Evolutionary conservation across 2,113 vertebrate species (phyloP), one percentile per base, ranked within the genome.

Genomic region (Alethe castanea): DNA sequence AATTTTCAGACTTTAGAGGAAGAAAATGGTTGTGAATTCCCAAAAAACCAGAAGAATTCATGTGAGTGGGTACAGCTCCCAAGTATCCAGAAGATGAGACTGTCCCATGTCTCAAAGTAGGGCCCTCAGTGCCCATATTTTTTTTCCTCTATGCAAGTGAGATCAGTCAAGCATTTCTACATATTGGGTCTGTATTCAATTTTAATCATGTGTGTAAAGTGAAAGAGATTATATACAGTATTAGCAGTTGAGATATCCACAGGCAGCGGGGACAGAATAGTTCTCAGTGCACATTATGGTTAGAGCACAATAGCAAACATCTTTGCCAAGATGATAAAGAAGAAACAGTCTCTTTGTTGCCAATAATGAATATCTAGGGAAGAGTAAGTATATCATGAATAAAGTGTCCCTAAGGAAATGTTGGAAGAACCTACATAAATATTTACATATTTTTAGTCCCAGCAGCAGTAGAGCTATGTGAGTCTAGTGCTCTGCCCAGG

Each of bases 311-410:
- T 73, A 66, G 48, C 76, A 95, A 96, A 80, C 50, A 25, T 88
- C 88, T 86, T 81, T 95, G 67, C 90, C 93, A 96, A 83, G 88
- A 78, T 83, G 79, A 93, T 93, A 93, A 81, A 92, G 87, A 87
- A 84, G 69, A 88, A 93, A 59, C 25, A 22, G 77, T 88, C 33
- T 82, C 74, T 86, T 93, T 74, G 60, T 94, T 91, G 81, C 74
- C 74, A 94, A 19, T 38, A 78, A 72, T 64, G 92, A 90, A 81
- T 84, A 60, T 54, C 62, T 91, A 78, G 6, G 1, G 65, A 90
- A 59, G 65, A 92, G 42, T 80, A 90, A 93, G 71, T 78, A 42
- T 88, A 74, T 92, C 28, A 67, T 47, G 64, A 88, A 73, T 90
- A 93, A 95, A 86, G 19, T 45, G 73, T 84, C 91, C 73, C 53